phyloP scores from a whole-genome alignment of 2,888 invertebrate species.

The Tetheella fluctuosa region DNA sequence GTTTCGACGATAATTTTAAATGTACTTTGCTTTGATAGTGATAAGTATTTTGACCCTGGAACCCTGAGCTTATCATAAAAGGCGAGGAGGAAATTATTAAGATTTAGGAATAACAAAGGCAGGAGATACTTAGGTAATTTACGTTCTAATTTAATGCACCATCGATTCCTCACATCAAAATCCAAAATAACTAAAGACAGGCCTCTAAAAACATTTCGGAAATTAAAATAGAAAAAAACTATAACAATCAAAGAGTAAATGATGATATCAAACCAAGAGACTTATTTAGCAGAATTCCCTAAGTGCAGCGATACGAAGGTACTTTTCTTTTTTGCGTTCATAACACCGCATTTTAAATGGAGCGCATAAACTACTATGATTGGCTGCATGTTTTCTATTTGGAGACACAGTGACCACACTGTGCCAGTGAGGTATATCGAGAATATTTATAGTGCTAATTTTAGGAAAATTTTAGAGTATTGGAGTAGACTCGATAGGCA shows the following conservation, averaged over 20 bases:
- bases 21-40: slow-evolving; percentile 9
- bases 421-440: background rate
- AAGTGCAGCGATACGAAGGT: slow-evolving; percentile 3
- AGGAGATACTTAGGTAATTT: background rate
- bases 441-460: background rate
- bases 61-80: background rate
- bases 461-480: background rate
- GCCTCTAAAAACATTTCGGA: background rate
- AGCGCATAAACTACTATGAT: slow-evolving; percentile 39
- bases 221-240: too few relatives aligned
- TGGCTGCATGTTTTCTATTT: slow-evolving; percentile 14
- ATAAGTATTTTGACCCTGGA: slow-evolving; percentile 12
- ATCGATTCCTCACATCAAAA: background rate
- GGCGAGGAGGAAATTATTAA: background rate
- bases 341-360: slow-evolving; percentile 43
- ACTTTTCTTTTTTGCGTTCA: slow-evolving; percentile 31
- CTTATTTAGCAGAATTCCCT: slow-evolving; percentile 3
- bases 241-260: background rate
- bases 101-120: background rate
- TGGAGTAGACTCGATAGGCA: too few relatives aligned
- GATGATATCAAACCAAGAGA: background rate
- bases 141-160: background rate
- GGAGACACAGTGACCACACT: slow-evolving; percentile 12
- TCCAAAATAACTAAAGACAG: background rate
- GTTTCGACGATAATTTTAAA: slow-evolving; percentile 15